Base-by-base conservation (phyloP, 1,140 invertebrate species). In the Trichoplusia ni region DNA sequence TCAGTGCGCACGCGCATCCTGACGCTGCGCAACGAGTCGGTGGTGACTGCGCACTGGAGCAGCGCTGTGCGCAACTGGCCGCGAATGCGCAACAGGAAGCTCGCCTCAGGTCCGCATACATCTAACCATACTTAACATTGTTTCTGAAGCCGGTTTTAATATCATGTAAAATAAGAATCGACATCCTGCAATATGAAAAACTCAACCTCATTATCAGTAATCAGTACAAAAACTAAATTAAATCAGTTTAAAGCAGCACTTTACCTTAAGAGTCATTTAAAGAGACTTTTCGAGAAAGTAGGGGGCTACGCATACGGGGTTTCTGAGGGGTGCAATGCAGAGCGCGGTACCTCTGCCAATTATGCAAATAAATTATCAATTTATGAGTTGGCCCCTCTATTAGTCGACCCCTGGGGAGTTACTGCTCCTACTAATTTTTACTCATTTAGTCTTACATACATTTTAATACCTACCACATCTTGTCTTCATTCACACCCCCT, bases 1-100 rank as follows among this genome's bases (percentile, higher is more conserved):
- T 37, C 46, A 75, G 75, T 78, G 6, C 59, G 68, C 5, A 38
- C 67, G 0, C 59, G 75, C 4, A 63, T 9, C 0, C 35, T 83
- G 7, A 23, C 27, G 0, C 31, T 83, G 4, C 71, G 69, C 18
- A 81, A 81, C 33, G 47, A 70, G 27, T 77, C 71, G 2, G 64
- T 60, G 29, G 4, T 77, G 35, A 42, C 65, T 4, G 73, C 73
- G 4, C 63, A 42, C 8, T 80, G 79, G 77, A 46, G 37, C 7
- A 62, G 67, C 4, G 61, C 62, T 6, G 60, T 75, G 8, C 49
- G 81, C 9, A 60, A 67, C 13, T 75, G 72, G 73, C 61, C 69
- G 8, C 64, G 77, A 0, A 13, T 5, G 0, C 73, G 33, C 18
- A 11, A 14, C 14, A 53, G 71, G 11, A 66, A 69, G 0, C 29